Evolutionary conservation across 1,140 invertebrate species (phyloP).

Genomic region (Lasaia peninsularis): DNA sequence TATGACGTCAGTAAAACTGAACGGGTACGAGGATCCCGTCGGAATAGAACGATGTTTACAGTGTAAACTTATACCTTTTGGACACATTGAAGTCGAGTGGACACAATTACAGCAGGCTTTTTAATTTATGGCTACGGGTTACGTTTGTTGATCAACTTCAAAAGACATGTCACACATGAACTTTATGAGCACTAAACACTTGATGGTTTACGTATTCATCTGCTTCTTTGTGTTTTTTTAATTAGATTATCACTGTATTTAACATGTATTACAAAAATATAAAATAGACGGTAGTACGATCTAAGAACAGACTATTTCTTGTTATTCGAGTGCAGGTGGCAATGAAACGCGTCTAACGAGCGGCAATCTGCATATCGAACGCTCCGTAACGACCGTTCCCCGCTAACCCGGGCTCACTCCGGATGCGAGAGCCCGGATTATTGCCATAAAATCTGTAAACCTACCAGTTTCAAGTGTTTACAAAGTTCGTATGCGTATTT

Average conservation of each 20-base stretch:
- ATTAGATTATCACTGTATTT: too few relatives aligned
- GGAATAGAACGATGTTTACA: neutral
- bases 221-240: too few relatives aligned
- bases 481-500: too few relatives aligned
- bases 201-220: too few relatives aligned
- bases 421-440: neutral
- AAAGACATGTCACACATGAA: too few relatives aligned
- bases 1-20: conserved; percentile 25
- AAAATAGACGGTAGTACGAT: neutral
- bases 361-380: neutral
- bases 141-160: too few relatives aligned
- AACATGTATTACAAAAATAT: neutral
- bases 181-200: too few relatives aligned
- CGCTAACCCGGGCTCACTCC: neutral
- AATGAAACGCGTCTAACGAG: conserved; percentile 1
- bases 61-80: neutral
- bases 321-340: neutral
- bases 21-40: neutral
- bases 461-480: neutral
- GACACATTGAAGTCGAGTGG: too few relatives aligned
- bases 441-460: neutral
- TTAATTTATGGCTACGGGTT: too few relatives aligned
- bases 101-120: too few relatives aligned
- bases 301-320: neutral
- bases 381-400: neutral